phyloP scores from a whole-genome alignment of 2,113 vertebrate genomes.

The Microcebus griseorufus region DNA sequence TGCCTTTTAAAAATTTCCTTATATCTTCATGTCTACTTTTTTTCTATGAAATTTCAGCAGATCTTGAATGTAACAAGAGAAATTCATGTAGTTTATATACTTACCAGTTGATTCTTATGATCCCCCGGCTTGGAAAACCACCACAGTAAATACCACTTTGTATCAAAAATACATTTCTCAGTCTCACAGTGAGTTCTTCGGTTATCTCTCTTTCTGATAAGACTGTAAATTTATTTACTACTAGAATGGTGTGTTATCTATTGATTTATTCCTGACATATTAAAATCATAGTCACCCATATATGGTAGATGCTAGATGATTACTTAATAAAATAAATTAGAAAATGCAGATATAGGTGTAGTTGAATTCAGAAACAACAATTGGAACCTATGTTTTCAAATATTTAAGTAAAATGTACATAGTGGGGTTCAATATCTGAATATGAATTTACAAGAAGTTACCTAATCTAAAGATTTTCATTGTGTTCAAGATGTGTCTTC shows the following conservation, averaged over 20 bases:
- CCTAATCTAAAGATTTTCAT: neutral
- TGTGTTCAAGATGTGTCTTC: neutral
- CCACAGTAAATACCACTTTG: neutral
- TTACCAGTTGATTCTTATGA: neutral
- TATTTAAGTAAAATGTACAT: neutral
- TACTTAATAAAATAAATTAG: neutral
- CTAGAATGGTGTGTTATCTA: neutral
- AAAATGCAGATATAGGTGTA: fast-evolving
- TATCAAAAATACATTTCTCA: neutral
- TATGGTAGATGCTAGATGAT: neutral
- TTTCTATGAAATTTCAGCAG: neutral
- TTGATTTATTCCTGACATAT: neutral
- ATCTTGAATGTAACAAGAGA: neutral
- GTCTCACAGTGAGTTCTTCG: neutral
- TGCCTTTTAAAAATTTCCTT: neutral
- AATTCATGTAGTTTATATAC: neutral
- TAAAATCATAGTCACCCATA: too few species aligned
- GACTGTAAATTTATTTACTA: neutral
- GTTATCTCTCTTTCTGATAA: neutral
- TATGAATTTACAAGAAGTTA: neutral
- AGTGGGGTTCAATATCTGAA: neutral
- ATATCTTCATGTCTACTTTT: neutral
- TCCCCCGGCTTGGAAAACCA: neutral
- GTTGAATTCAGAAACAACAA: neutral
- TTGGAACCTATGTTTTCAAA: neutral